A percentile compares a stretch with the other conserved stretches of the same genome.
phyloP scores from a whole-genome alignment of 2,113 vertebrate species.

The Mormoops blainvillei region DNA sequence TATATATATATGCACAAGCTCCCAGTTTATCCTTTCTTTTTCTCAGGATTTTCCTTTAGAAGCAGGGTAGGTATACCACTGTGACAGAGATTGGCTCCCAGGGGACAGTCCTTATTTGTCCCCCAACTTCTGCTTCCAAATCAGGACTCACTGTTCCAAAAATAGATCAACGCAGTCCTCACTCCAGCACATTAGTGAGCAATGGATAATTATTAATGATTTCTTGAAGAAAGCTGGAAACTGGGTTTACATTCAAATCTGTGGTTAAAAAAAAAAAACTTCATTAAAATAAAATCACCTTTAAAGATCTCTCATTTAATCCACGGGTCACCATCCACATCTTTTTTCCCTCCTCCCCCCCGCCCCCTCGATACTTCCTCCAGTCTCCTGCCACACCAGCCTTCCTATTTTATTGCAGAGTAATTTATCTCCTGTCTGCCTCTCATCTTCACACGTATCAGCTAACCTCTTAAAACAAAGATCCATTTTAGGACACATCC shows the following conservation, averaged over 20 bases:
- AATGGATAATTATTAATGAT: not conserved
- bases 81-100: not conserved
- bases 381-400: not conserved
- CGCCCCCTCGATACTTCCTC: not conserved
- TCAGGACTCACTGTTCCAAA: not conserved
- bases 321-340: not conserved
- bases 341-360: not conserved
- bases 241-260: not conserved
- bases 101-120: not conserved
- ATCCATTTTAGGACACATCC: not conserved
- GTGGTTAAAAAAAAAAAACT: not conserved
- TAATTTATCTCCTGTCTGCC: not conserved
- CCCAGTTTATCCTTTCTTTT: not conserved
- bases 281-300: not conserved
- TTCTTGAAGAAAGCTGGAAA: not conserved
- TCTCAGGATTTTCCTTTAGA: not conserved
- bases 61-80: not conserved
- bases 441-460: not conserved
- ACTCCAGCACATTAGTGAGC: not conserved
- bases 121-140: not conserved
- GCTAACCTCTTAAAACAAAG: not conserved
- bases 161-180: not conserved
- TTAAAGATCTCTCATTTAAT: not conserved
- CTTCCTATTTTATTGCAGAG: not conserved
- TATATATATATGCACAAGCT: not conserved